phyloP scores from a whole-genome alignment of 2,113 vertebrate species.

The Lichenostomus cassidix region DNA sequence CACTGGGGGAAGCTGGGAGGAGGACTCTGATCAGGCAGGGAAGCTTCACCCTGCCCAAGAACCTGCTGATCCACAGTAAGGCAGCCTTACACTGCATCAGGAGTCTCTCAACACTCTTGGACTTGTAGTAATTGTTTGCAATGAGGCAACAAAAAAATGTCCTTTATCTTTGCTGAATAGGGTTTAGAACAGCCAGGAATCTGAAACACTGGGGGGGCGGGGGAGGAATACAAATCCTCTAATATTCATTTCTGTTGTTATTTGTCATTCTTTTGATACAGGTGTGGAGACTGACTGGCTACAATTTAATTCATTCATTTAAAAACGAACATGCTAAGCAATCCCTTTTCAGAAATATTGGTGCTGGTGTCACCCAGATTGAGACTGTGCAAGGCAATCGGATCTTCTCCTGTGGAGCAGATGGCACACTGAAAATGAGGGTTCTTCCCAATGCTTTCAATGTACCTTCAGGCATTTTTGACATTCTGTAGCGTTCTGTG shows the following conservation, averaged over 20 bases:
- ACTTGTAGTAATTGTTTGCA: not conserved
- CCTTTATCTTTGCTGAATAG: not conserved
- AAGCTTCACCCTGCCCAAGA: not conserved
- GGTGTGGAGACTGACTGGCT: constrained; percentile 93
- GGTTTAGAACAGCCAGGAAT: not conserved
- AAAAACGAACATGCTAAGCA: constrained; percentile 95
- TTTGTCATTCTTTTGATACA: constrained; percentile 56
- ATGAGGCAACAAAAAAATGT: not conserved
- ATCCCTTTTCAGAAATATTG: constrained; percentile 97
- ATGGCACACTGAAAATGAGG: constrained; percentile 96
- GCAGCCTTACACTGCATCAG: not conserved
- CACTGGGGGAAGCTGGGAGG: not conserved
- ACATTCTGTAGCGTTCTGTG: constrained; percentile 79
- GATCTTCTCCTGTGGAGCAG: constrained; percentile 96
- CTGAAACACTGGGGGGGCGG: not conserved
- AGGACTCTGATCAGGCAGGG: not conserved
- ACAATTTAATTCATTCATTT: constrained; percentile 93
- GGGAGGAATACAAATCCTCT: not conserved
- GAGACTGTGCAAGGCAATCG: constrained; percentile 88
- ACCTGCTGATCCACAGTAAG: not conserved
- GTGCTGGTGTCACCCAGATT: constrained; percentile 93
- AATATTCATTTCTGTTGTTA: not conserved
- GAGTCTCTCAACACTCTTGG: not conserved
- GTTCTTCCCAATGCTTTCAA: constrained; percentile 92
- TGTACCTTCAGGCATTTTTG: constrained; percentile 85